These are phyloP conservation scores for Coronaproctus castanopsis DNA, from an alignment of 2,888 invertebrate genomes.

Conservation along the genomic window DNA sequence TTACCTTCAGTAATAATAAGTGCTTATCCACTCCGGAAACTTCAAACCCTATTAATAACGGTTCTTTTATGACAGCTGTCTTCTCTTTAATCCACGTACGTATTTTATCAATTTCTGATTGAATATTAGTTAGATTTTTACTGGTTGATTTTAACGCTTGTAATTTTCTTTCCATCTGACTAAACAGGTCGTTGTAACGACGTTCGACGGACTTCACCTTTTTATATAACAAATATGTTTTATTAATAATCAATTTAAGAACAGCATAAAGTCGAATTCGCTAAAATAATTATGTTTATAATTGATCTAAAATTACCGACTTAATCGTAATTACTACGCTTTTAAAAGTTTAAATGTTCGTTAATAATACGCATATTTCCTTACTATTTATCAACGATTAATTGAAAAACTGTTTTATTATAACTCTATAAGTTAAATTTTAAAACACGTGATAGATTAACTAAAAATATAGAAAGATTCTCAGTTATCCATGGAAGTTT, in stretches of 20 bases:
- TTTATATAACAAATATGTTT: constrained; percentile 19
- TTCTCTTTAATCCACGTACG: constrained; percentile 13
- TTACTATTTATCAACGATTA: no score
- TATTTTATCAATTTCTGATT: constrained; percentile 13
- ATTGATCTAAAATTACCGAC: no score
- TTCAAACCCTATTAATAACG: constrained; percentile 9
- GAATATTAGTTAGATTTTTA: constrained; percentile 50
- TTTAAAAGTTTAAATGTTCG: no score
- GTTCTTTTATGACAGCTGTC: constrained; percentile 7
- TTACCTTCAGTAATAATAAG: constrained; percentile 13
- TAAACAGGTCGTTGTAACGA: constrained; percentile 61
- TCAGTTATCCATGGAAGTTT: no score
- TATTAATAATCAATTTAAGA: background rate
- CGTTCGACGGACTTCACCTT: constrained; percentile 63
- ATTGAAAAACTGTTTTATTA: no score
- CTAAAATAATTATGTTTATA: no score
- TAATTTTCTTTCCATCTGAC: constrained; percentile 61
- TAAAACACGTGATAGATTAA: no score
- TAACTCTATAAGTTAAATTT: no score
- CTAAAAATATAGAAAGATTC: no score
- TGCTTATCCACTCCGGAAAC: constrained; percentile 11
- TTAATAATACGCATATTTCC: no score
- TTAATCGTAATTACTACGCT: no score
- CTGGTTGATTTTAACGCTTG: constrained; percentile 66
- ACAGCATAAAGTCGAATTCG: no score